These are phyloP conservation scores for Himalopsyche kuldschensis DNA, from an alignment of 2,888 invertebrate species.

Conservation along the genomic window DNA sequence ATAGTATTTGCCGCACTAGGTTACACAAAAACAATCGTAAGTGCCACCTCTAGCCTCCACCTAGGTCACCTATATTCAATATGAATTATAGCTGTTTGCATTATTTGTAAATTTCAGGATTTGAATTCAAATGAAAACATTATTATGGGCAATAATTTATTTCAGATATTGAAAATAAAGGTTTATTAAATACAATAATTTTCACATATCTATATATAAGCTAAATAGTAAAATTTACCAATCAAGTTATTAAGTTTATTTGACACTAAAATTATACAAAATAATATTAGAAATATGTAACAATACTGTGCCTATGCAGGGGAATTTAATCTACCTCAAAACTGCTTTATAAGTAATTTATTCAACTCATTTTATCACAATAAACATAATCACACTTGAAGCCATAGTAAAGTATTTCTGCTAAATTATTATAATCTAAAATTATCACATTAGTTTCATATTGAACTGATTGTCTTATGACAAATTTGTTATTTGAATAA, in stretches of 20 bases:
- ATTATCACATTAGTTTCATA: neutral
- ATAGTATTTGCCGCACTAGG: no score
- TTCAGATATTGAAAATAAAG: constrained; percentile 29
- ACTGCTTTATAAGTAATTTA: neutral
- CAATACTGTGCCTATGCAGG: neutral
- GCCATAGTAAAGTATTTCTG: neutral
- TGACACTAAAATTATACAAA: neutral
- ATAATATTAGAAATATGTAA: neutral
- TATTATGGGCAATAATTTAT: constrained; percentile 27
- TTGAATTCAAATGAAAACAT: neutral
- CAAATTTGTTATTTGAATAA: neutral
- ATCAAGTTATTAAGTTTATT: neutral
- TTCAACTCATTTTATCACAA: neutral
- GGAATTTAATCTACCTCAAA: neutral
- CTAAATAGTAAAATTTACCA: neutral
- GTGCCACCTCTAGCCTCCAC: no score
- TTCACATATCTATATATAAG: neutral
- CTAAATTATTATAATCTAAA: neutral
- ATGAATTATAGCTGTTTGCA: no score
- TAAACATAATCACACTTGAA: neutral
- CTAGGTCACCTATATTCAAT: no score
- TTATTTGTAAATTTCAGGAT: neutral
- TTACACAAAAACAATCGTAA: no score
- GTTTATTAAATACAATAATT: constrained; percentile 26
- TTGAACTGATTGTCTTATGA: neutral